A percentile compares a stretch with the other conserved stretches of the same genome.
These are phyloP conservation scores for Plutella xylostella DNA, from an alignment of 2,888 invertebrate species.

Conservation along the genomic window DNA sequence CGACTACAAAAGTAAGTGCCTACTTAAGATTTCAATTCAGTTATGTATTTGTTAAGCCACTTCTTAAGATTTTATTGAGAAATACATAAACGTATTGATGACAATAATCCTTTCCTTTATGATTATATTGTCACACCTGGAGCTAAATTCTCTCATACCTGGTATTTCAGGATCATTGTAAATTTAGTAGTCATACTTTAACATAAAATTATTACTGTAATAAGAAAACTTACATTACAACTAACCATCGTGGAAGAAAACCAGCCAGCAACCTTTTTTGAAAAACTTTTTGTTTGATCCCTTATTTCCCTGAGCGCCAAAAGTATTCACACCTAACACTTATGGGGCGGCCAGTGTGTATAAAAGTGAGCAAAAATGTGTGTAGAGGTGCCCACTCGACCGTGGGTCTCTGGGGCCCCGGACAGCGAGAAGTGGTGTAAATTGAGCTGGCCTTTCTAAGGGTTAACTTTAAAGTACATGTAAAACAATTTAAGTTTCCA, in stretches of 20 bases:
- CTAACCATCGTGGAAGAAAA: not conserved
- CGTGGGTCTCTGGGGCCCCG: constrained; percentile 47
- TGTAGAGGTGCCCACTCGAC: constrained; percentile 57
- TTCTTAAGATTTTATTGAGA: not conserved
- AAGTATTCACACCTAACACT: constrained; percentile 51
- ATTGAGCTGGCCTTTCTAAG: constrained; percentile 1
- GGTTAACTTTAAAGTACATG: too few species aligned
- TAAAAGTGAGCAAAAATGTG: constrained; percentile 49
- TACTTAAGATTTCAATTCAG: constrained; percentile 27
- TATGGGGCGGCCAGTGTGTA: constrained; percentile 52
- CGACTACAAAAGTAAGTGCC: constrained; percentile 24
- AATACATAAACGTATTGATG: not conserved
- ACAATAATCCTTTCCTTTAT: not conserved
- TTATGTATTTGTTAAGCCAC: constrained; percentile 2
- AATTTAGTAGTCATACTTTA: too few species aligned
- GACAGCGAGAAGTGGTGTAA: constrained; percentile 4
- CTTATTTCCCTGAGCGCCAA: constrained; percentile 25
- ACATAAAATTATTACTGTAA: not conserved
- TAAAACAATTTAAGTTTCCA: too few species aligned
- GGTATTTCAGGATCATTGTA: too few species aligned
- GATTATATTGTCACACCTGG: constrained; percentile 1
- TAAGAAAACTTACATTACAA: not conserved
- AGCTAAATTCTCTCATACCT: too few species aligned
- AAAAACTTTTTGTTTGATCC: constrained; percentile 10
- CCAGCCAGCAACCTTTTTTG: not conserved